Base-by-base conservation (phyloP, 1,140 invertebrate species). In the Drosophila sturtevanti region DNA sequence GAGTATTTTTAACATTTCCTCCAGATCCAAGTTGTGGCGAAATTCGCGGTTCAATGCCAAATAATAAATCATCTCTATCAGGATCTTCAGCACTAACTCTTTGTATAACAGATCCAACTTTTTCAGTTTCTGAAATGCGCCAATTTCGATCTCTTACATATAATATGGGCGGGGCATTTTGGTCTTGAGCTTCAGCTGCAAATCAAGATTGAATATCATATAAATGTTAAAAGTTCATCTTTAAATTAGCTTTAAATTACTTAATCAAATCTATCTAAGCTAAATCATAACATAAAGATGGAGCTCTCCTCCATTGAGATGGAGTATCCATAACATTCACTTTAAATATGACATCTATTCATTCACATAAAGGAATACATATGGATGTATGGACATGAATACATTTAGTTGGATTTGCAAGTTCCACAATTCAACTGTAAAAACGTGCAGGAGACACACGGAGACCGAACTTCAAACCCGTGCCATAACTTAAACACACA, bases 101-200 rank as follows among this genome's bases (percentile, higher is more conserved):
- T 1, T 93, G 93, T 10, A 96, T 94, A 10, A 95, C 91, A 12
- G 93, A 93, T 37, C 95, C 95, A 4, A 96, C 93, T 12, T 93
- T 91, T 74, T 95, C 95, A 0, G 93, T 93, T 76, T 95, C 95
- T 6, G 92, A 91, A 44, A 96, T 93, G 4, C 93, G 90, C 95
- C 95, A 96, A 77, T 95, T 94, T 56, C 95, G 91, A 12, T 95
- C 93, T 3, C 82, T 77, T 18, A 96, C 77, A 60, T 81, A 79
- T 1, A 92, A 72, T 55, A 92, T 89, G 3, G 93, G 93, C 0
- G 94, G 94, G 3, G 92, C 90, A 75, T 93, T 93, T 59, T 85
- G 86, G 10, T 89, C 72, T 56, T 91, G 81, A 54, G 75, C 76
- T 27, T 56, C 35, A 10, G 18, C 90, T 91, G 56, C 0, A 82